Conservation (phyloP, 2,113 vertebrate genomes). For the Amblyopsis rosae region DNA sequence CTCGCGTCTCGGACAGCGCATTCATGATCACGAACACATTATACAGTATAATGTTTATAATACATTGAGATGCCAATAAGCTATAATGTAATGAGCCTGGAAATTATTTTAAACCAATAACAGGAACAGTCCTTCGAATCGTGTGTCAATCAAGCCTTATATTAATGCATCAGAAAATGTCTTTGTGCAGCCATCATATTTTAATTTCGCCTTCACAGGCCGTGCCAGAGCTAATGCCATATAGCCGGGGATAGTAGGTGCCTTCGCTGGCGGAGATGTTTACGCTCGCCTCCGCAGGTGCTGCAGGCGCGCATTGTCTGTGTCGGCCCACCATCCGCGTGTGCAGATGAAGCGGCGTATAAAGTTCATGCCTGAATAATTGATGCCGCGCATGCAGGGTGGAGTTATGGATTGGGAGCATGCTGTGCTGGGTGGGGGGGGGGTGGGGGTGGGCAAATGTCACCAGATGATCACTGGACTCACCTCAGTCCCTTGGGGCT, state of each 20-base stretch:
- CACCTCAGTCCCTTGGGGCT: conserved; percentile 57
- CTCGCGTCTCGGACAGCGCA: not conserved
- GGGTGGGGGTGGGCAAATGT: conserved; percentile 59
- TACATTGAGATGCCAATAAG: too few relatives aligned
- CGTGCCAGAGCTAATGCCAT: conserved; percentile 31
- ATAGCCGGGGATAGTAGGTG: conserved; percentile 24
- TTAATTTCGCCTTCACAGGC: conserved; percentile 29
- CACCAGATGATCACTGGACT: conserved; percentile 51
- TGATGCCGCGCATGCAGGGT: conserved; percentile 62
- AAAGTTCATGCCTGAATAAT: conserved; percentile 80
- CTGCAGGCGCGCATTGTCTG: conserved; percentile 14
- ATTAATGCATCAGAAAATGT: conserved; percentile 44
- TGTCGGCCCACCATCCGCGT: conserved; percentile 27
- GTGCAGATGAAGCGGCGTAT: conserved; percentile 43
- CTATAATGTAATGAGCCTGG: too few relatives aligned
- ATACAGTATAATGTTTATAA: too few relatives aligned
- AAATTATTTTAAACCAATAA: too few relatives aligned
- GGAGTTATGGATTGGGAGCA: conserved; percentile 45
- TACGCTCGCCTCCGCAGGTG: conserved; percentile 8
- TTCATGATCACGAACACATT: too few relatives aligned
- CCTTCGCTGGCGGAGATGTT: conserved; percentile 37
- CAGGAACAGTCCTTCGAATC: too few relatives aligned
- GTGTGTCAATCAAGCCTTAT: conserved; percentile 22
- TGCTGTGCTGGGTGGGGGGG: conserved; percentile 42
- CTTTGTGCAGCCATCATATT: conserved; percentile 9